Percentiles rank a stretch among this genome's conserved stretches.
These are phyloP conservation scores for Synanthedon myopaeformis DNA, from an alignment of 2,888 invertebrate species.

Conservation along the genomic window DNA sequence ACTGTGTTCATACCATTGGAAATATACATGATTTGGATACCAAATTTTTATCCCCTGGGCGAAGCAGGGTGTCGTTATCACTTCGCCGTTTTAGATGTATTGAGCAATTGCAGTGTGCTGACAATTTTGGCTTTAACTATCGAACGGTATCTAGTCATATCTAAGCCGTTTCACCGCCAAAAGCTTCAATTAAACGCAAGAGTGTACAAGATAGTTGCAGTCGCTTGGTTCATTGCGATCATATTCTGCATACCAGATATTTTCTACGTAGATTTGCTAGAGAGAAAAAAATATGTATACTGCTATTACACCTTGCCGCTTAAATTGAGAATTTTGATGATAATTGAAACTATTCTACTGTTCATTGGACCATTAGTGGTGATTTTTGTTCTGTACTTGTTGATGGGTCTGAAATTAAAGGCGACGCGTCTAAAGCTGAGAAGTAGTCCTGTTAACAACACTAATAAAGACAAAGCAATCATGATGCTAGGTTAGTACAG, in stretches of 20 bases:
- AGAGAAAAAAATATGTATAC: slow-evolving; percentile 40
- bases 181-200: slow-evolving; percentile 82
- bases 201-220: slow-evolving; percentile 76
- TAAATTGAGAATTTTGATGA: slow-evolving; percentile 40
- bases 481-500: slow-evolving; percentile 82
- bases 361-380: slow-evolving; percentile 86
- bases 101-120: slow-evolving; percentile 83
- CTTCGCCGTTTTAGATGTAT: slow-evolving; percentile 83
- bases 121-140: slow-evolving; percentile 89
- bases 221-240: slow-evolving; percentile 82
- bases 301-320: slow-evolving; percentile 42
- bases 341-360: slow-evolving; percentile 80
- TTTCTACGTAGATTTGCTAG: slow-evolving; percentile 41
- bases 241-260: slow-evolving; percentile 77
- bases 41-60: slow-evolving; percentile 80
- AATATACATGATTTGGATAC: slow-evolving; percentile 81
- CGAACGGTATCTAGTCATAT: slow-evolving; percentile 87
- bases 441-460: slow-evolving; percentile 50
- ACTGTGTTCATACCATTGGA: slow-evolving; percentile 82
- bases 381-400: slow-evolving; percentile 82
- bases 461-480: slow-evolving; percentile 72
- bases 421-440: slow-evolving; percentile 67
- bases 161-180: slow-evolving; percentile 84
- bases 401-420: slow-evolving; percentile 78
- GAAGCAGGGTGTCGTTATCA: slow-evolving; percentile 80